Base-by-base conservation (phyloP, 2,797 vertebrate species). In the Emys orbicularis region DNA sequence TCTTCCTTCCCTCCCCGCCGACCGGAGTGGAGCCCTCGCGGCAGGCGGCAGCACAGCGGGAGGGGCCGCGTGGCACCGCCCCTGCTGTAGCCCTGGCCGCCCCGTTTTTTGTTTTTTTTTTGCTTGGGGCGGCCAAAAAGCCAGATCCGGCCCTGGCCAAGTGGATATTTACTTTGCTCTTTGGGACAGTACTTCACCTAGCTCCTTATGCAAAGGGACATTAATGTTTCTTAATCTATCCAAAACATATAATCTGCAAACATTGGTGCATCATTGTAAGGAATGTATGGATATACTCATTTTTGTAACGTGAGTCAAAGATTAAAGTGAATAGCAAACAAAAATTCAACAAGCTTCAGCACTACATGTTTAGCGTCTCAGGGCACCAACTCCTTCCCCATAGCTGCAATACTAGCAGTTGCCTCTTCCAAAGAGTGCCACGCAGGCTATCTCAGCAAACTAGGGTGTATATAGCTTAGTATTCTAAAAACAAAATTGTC, bases 221-320 rank as follows among this genome's bases (percentile, higher is more conserved):
- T 41, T 37, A 44, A 44, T 44, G 5, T 25, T 74, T 44, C 27
- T 76, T 80, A 74, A 44, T 47, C 89, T 79, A 7, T 50, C 65
- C 6, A 18, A 96, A 27, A 8, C n/a, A 5, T 29, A 50, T 81
- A 49, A 68, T 12, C 59, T 81, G 25, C 72, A 90, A 56, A 93
- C 93, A 47, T 1, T 1, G 47, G 1, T 54, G 19, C 3, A 34
- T 79, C 90, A 86, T 76, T 89, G 79, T 86, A 89, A 72, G 41
- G 86, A 83, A 1, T 31, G 68, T 72, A 37, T 12, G 65, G 19
- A 19, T 72, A 37, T 2, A 19, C 44, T 92, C 1, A 0, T 3
- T 77, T 94, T 90, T 87, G 76, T 47, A 52, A 82, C 65, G 50
- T 6, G n/a, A 89, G 52, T 83, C 77, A 74, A 90, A 95, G 54